Evolutionary conservation across 2,888 invertebrate species (phyloP).

Genomic region (Tiliacea aurago): DNA sequence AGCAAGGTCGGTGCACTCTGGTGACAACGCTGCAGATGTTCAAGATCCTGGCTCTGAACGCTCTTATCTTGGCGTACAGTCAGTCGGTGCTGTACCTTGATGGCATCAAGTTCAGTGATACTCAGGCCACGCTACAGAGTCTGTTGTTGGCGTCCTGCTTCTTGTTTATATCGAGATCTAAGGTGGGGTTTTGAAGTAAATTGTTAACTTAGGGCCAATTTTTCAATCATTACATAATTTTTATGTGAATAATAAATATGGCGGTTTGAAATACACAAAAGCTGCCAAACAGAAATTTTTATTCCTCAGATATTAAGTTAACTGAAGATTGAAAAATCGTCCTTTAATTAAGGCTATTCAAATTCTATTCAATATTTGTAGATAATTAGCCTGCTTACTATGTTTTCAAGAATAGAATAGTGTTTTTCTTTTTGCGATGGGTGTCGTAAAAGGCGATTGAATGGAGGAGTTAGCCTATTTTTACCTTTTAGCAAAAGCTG

Average conservation of each 20-base stretch:
- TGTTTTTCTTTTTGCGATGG: background rate
- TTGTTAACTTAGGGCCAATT: background rate
- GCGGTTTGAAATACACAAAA: background rate
- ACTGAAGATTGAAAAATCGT: no score
- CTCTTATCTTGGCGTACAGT: constrained; percentile 99
- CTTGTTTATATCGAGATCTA: constrained; percentile 99
- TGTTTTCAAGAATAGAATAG: background rate
- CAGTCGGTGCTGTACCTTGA: constrained; percentile 99
- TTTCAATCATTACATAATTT: background rate
- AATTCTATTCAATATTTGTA: no score
- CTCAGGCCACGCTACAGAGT: constrained; percentile 99
- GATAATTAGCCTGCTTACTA: background rate
- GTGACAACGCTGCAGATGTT: constrained; percentile 99
- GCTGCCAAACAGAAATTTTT: background rate
- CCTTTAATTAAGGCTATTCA: background rate
- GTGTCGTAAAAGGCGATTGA: background rate
- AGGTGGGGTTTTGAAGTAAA: constrained; percentile 91
- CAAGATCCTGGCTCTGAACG: constrained; percentile 99
- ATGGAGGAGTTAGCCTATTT: background rate
- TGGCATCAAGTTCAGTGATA: constrained; percentile 99
- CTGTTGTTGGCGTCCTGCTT: constrained; percentile 98
- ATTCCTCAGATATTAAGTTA: background rate
- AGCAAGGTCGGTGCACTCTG: constrained; percentile 99
- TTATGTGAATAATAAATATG: background rate
- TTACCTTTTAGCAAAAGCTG: background rate